Evolutionary conservation across 2,888 invertebrate species (phyloP), one percentile per base, ranked within the genome.

Genomic region (Teleogryllus oceanicus): DNA sequence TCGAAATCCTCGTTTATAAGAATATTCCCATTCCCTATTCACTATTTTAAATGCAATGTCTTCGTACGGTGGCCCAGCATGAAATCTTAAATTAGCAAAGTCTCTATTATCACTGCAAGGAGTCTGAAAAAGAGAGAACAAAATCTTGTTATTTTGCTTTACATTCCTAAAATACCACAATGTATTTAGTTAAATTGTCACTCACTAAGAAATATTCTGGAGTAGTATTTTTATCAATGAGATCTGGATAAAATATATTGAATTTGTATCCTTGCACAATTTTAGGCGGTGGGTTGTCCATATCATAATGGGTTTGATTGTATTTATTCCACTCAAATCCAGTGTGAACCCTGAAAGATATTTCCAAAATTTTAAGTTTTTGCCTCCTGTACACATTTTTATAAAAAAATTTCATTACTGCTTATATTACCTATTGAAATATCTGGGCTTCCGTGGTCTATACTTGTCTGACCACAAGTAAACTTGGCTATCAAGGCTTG

Each of bases 261-360:
- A 99, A 99, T 88, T 99, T 99, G 90, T 99, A 99, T 11, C 99
- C 99, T 88, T 99, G 99, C 0, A 99, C 99, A 85, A 99, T 98
- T 89, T 99, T 99, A 1, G 99, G 99, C 12, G 99, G 99, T 78
- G 99, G 99, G 89, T 99, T 99, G 88, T 99, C 99, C 94, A 99
- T 97, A 87, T 99, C 99, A 88, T 99, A 99, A 89, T 99, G 99
- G 2, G 99, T 99, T 89, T 99, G 99, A 89, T 99, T 99, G 89
- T 99, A 99, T 88, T 99, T 99, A 89, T 99, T 99, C 99, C 99
- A 99, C 86, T 99, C 99, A 88, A 99, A 99, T 20, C 99, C 99
- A 0, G 96, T 96, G 86, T 96, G 96, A 5, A 96, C 96, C 80
- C 96, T 90, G 89, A 74, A 83, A 83, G 79, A 18, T 12, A 76